These are phyloP conservation scores for Acanthurus tractus DNA, from an alignment of 2,797 vertebrate species.

Conservation along the genomic window DNA sequence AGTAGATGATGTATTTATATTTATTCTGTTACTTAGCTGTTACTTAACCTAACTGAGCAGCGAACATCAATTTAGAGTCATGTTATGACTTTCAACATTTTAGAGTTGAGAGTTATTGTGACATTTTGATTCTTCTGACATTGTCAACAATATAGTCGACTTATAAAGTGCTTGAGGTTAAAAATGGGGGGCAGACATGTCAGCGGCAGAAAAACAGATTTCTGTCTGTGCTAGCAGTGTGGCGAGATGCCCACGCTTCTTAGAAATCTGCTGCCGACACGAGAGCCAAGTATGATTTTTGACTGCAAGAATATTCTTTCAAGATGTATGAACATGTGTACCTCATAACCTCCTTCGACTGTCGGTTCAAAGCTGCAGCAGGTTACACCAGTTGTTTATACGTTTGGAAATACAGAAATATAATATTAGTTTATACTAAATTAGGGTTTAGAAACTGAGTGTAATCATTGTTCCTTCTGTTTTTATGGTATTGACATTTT, in stretches of 20 bases:
- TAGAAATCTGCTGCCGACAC: constrained; percentile 19
- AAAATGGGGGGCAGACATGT: constrained; percentile 3
- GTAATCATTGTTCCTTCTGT: constrained; percentile 1
- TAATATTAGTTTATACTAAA: neutral
- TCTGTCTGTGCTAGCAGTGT: neutral
- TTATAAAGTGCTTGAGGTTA: constrained; percentile 19
- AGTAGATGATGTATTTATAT: neutral
- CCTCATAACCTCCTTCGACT: constrained; percentile 6
- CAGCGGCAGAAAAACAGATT: constrained; percentile 8
- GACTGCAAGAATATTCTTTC: constrained; percentile 20
- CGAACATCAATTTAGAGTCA: too few species aligned
- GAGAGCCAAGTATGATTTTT: constrained; percentile 24
- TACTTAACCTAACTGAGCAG: neutral
- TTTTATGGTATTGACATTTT: constrained; percentile 30
- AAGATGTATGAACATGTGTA: constrained; percentile 5
- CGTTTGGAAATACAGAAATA: neutral
- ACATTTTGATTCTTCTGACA: too few species aligned
- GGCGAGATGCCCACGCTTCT: constrained; percentile 12
- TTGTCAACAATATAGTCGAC: constrained; percentile 2
- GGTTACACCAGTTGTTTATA: constrained; percentile 6
- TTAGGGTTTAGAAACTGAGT: constrained; percentile 11
- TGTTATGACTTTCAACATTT: too few species aligned
- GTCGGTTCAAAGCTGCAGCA: constrained; percentile 7
- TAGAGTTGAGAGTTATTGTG: too few species aligned
- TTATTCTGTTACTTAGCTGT: neutral